phyloP scores from a whole-genome alignment of 2,888 invertebrate genomes.

The Auanema sp. region DNA sequence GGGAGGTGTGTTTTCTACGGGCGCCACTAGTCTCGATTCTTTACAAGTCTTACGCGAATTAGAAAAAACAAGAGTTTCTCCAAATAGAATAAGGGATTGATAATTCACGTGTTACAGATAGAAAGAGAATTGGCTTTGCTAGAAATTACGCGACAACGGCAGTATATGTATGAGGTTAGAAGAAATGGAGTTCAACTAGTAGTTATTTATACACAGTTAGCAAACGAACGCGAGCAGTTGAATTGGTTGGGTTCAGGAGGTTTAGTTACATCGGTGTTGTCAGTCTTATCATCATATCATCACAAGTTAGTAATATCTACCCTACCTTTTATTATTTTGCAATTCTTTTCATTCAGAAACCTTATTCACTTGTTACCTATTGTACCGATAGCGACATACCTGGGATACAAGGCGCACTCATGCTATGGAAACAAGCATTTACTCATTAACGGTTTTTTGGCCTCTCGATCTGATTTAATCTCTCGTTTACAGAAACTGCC shows the following conservation, averaged over 20 bases:
- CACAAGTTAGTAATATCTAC: slow-evolving; percentile 29
- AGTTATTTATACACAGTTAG: slow-evolving; percentile 23
- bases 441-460: slow-evolving; percentile 23
- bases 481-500: neutral
- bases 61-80: slow-evolving; percentile 16
- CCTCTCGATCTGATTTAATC: neutral
- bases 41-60: slow-evolving; percentile 6
- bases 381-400: slow-evolving; percentile 41
- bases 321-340: too few relatives aligned
- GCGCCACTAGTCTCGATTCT: neutral
- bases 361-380: slow-evolving; percentile 41
- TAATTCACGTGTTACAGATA: slow-evolving; percentile 23
- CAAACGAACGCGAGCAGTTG: slow-evolving; percentile 41
- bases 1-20: neutral
- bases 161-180: neutral
- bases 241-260: slow-evolving; percentile 41
- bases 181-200: neutral
- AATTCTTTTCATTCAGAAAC: slow-evolving; percentile 22
- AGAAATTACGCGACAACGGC: neutral
- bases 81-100: neutral
- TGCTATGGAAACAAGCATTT: slow-evolving; percentile 43
- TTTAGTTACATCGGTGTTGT: slow-evolving; percentile 29
- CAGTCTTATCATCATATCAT: slow-evolving; percentile 37
- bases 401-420: slow-evolving; percentile 45
- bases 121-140: slow-evolving; percentile 42